Conservation (phyloP, 2,113 vertebrate species). For the Pollimyrus isidori region DNA sequence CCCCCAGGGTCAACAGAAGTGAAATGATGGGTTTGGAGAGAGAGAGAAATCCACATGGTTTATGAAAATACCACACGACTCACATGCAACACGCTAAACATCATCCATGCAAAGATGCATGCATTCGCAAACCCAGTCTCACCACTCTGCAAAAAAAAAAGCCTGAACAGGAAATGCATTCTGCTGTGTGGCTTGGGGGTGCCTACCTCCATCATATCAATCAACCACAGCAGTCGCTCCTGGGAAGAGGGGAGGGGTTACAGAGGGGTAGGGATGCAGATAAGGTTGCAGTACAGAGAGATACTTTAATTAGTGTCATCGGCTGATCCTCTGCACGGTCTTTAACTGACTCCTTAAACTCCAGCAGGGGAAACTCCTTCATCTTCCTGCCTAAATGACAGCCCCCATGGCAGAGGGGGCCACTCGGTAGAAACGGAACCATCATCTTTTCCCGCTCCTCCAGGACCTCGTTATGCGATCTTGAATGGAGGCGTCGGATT, state of each 20-base stretch:
- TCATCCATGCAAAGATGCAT: neutral
- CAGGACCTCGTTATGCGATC: neutral
- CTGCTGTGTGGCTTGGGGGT: conserved; percentile 26
- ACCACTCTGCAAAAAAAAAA: neutral
- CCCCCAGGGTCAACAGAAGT: neutral
- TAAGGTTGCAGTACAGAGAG: conserved; percentile 16
- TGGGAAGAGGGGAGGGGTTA: conserved; percentile 40
- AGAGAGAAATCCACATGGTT: neutral
- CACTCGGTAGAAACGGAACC: neutral
- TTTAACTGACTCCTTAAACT: neutral
- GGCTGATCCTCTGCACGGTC: neutral
- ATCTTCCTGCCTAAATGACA: neutral
- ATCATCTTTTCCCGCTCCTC: neutral
- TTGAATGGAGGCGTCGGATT: neutral
- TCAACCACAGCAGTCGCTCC: conserved; percentile 94
- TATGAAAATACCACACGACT: neutral
- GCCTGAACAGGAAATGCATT: conserved; percentile 5
- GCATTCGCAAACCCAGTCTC: neutral
- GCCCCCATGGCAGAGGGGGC: neutral
- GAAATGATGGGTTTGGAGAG: neutral
- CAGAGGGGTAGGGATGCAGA: conserved; percentile 18
- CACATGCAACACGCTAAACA: neutral
- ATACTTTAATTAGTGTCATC: neutral
- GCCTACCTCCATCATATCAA: conserved; percentile 99
- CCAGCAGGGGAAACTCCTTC: neutral